These are phyloP conservation scores for Panzeria rudis DNA, from an alignment of 2,888 invertebrate species.

Conservation along the genomic window DNA sequence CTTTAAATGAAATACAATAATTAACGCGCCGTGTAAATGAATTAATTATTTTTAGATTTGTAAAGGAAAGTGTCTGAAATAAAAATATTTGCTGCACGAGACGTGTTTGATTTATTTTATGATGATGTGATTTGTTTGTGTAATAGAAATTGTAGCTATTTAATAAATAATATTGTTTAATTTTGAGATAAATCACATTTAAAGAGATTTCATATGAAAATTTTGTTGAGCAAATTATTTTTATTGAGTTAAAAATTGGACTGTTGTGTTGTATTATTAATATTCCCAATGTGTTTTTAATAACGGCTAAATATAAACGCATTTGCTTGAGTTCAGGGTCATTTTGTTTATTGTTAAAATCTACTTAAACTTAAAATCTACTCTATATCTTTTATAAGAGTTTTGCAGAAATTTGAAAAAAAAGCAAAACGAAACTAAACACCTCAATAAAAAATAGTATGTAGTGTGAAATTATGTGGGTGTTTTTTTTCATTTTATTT, in stretches of 20 bases:
- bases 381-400: conserved; percentile 38
- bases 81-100: conserved; percentile 2
- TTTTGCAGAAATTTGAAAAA: conserved; percentile 29
- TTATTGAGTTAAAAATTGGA: conserved; percentile 26
- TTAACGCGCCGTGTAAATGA: conserved; percentile 8
- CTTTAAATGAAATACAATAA: conserved; percentile 6
- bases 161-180: background rate
- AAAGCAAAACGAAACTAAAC: conserved; percentile 17
- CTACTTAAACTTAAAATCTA: conserved; percentile 60
- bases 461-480: conserved; percentile 60
- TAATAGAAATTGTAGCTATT: conserved; percentile 22
- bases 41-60: conserved; percentile 18
- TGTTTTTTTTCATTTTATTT: conserved; percentile 34
- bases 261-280: conserved; percentile 3
- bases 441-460: conserved; percentile 25
- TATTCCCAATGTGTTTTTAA: conserved; percentile 18
- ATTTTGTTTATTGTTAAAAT: conserved; percentile 59
- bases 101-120: conserved; percentile 11
- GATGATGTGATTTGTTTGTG: background rate
- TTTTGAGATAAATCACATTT: background rate
- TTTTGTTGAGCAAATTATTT: background rate
- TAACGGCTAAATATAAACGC: conserved; percentile 44
- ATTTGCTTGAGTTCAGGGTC: conserved; percentile 70
- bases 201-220: background rate
- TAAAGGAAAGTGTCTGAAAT: conserved; percentile 4